Conservation (phyloP, 2,113 vertebrate species). For the Mellivora capensis region DNA sequence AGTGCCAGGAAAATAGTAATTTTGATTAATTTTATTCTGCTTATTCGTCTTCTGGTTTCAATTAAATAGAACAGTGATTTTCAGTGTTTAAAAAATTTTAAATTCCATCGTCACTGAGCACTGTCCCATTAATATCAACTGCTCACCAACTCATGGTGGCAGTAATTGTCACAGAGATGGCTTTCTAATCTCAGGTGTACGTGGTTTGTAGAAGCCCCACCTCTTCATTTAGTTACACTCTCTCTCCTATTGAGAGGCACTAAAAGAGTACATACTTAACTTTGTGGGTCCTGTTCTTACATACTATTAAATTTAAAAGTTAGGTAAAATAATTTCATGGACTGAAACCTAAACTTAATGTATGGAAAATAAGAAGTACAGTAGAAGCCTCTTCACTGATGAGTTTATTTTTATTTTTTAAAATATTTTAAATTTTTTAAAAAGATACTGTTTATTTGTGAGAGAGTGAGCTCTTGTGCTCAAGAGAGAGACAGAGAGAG, state of each 20-base stretch:
- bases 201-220: neutral
- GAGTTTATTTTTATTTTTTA: neutral
- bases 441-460: neutral
- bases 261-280: neutral
- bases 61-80: neutral
- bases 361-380: conserved; percentile 7
- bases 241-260: neutral
- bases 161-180: neutral
- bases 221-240: neutral
- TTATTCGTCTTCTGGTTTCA: conserved; percentile 14
- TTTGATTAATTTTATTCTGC: conserved; percentile 37
- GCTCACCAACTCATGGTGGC: neutral
- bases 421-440: no score
- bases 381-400: neutral
- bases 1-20: conserved; percentile 27
- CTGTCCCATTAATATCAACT: neutral
- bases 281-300: neutral
- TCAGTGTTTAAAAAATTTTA: neutral
- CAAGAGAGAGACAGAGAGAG: no score
- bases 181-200: neutral
- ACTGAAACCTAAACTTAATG: conserved; percentile 4
- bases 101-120: neutral
- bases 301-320: neutral
- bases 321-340: neutral
- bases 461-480: neutral